A percentile compares a stretch with the other conserved stretches of the same genome.
Evolutionary conservation across 2,888 invertebrate species (phyloP).

Genomic region (Gryllus longicercus): DNA sequence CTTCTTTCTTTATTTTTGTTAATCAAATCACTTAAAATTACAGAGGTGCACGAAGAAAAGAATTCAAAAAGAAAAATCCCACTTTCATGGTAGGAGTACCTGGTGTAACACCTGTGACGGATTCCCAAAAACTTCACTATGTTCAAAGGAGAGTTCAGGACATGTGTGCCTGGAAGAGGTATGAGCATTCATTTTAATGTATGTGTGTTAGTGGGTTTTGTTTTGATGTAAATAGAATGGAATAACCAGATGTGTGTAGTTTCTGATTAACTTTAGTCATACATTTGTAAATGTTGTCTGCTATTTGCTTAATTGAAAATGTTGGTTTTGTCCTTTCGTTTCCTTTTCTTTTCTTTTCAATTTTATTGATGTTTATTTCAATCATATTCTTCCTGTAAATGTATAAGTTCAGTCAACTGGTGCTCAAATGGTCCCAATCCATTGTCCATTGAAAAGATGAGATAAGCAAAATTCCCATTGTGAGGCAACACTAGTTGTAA

Average conservation of each 20-base stretch:
- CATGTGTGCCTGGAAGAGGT: conserved; percentile 76
- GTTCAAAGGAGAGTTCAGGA: conserved; percentile 72
- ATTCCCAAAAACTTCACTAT: conserved; percentile 57
- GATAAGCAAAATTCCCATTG: too few species aligned
- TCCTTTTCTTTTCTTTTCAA: neutral
- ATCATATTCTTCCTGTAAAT: too few species aligned
- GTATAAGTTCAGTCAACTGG: too few species aligned
- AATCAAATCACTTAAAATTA: neutral
- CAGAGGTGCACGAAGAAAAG: conserved; percentile 47
- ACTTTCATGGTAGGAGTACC: conserved; percentile 83
- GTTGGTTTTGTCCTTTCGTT: too few species aligned
- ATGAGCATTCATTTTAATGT: conserved; percentile 35
- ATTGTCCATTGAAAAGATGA: too few species aligned
- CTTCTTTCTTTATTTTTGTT: too few species aligned
- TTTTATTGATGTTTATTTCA: too few species aligned
- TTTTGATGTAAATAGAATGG: neutral
- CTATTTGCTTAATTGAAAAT: neutral
- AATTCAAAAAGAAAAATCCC: conserved; percentile 58
- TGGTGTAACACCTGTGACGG: conserved; percentile 69
- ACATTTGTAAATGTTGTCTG: neutral
- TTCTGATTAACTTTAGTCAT: neutral
- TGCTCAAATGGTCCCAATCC: too few species aligned
- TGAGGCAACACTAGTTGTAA: too few species aligned
- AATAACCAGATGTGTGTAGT: too few species aligned
- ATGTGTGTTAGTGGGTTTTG: neutral